phyloP scores from a whole-genome alignment of 2,113 vertebrate species.

The Chamaetylas fuelleborni region DNA sequence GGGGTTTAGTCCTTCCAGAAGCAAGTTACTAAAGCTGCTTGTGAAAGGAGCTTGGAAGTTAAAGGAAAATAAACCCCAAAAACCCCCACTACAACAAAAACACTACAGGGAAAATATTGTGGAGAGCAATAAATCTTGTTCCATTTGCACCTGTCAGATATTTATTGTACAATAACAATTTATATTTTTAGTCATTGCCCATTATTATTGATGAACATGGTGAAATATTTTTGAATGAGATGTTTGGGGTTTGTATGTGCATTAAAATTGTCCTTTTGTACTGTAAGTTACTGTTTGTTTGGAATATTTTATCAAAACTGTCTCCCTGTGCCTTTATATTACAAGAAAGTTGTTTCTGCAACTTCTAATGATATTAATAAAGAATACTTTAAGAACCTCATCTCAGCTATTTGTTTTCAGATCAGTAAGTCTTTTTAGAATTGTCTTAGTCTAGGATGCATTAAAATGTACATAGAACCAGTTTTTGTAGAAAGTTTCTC shows the following conservation, averaged over 20 bases:
- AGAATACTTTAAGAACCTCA: conserved; percentile 81
- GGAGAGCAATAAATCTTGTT: conserved; percentile 91
- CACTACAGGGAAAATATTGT: conserved; percentile 78
- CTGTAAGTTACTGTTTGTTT: conserved; percentile 89
- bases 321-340: conserved; percentile 99
- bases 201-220: conserved; percentile 70
- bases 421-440: neutral
- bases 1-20: conserved; percentile 54
- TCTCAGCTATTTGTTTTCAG: conserved; percentile 2
- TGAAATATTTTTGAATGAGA: conserved; percentile 83
- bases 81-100: neutral
- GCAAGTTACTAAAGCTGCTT: conserved; percentile 39
- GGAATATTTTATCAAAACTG: conserved; percentile 92
- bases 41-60: conserved; percentile 65
- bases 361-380: conserved; percentile 98
- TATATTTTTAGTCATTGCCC: conserved; percentile 80
- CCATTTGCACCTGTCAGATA: conserved; percentile 79
- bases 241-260: conserved; percentile 88
- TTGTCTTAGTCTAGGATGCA: neutral
- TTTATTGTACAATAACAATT: conserved; percentile 81
- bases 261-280: conserved; percentile 95
- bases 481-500: neutral
- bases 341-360: conserved; percentile 95
- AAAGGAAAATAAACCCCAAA: neutral
- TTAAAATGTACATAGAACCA: neutral